Base-by-base conservation (phyloP, 2,888 invertebrate genomes). In the Bellardia bayeri region DNA sequence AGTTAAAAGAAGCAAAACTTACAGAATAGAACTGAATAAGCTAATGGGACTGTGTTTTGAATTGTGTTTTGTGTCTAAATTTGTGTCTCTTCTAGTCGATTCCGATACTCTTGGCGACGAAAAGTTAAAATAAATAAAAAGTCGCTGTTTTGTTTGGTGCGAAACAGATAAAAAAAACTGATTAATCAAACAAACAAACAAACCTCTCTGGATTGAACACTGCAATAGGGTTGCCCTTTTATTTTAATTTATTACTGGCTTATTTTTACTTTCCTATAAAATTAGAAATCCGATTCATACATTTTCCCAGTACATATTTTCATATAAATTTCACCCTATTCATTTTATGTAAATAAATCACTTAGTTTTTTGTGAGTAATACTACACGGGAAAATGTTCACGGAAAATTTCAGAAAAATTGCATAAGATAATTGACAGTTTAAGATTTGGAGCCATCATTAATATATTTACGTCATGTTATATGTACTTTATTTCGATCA, bases 61-160 rank as follows among this genome's bases (percentile, higher is more conserved):
- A 64, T 51, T 40, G 14, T 69, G 33, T 69, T 78, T 56, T 33
- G 14, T 37, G 42, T 54, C 40, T 23, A 42, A 11, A 49, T 61
- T 42, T 61, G 14, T 74, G 54, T 72, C 72, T 78, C 78, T 81
- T 68, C n/a, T n/a, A 51, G 78, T 86, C 72, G 72, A 86, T 72
- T 68, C 51, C 14, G 16, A n/a, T 58, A 61, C 76, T 82, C 61
- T 51, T 37, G 33, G 40, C 45, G 14, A 68, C 56, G 37, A 72
- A 72, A 76, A 54, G 76, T 78, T 68, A 72, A 83, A 78, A 78
- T 16, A 79, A 68, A 74, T 40, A 76, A 58, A 66, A 37, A 40
- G 37, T 54, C 14, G 37, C 42, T 49, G 37, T 40, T 72, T 49
- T 42, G 42, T 37, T 68, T 72, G 16, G 58, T 72, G 63, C 30